Conservation (phyloP, 2,888 invertebrate species). For the Mythimna impura region DNA sequence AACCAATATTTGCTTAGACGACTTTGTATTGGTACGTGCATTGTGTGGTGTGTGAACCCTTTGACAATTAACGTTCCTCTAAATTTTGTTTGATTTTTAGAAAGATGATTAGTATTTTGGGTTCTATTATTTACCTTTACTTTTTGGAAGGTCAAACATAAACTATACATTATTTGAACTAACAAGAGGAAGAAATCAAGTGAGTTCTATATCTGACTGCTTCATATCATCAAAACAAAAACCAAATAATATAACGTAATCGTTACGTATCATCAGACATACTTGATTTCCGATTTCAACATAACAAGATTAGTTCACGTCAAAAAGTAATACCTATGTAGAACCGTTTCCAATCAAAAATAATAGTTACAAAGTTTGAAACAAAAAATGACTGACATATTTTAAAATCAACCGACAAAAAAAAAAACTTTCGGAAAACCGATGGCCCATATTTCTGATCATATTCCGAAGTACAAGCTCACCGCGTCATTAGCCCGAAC, state of each 20-base stretch:
- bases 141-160: not conserved
- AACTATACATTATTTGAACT: not conserved
- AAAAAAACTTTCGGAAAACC: conserved; percentile 46
- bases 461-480: conserved; percentile 65
- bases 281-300: conserved; percentile 46
- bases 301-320: conserved; percentile 56
- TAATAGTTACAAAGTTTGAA: conserved; percentile 48
- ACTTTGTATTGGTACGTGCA: conserved; percentile 58
- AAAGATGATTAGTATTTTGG: conserved; percentile 28
- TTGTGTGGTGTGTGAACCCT: conserved; percentile 61
- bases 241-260: conserved; percentile 9
- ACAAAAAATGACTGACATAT: conserved; percentile 56
- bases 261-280: conserved; percentile 34
- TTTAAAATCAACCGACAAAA: conserved; percentile 53
- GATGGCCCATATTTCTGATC: conserved; percentile 65
- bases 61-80: conserved; percentile 52
- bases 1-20: conserved; percentile 53
- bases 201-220: conserved; percentile 2
- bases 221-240: conserved; percentile 17
- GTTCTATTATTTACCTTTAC: conserved; percentile 19
- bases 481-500: conserved; percentile 70
- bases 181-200: not conserved
- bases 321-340: conserved; percentile 47
- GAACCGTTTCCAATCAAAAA: conserved; percentile 52
- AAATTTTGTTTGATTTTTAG: conserved; percentile 41